Evolutionary conservation across 2,888 invertebrate species (phyloP), one percentile per base, ranked within the genome.

Genomic region (Augochlorella aurata): DNA sequence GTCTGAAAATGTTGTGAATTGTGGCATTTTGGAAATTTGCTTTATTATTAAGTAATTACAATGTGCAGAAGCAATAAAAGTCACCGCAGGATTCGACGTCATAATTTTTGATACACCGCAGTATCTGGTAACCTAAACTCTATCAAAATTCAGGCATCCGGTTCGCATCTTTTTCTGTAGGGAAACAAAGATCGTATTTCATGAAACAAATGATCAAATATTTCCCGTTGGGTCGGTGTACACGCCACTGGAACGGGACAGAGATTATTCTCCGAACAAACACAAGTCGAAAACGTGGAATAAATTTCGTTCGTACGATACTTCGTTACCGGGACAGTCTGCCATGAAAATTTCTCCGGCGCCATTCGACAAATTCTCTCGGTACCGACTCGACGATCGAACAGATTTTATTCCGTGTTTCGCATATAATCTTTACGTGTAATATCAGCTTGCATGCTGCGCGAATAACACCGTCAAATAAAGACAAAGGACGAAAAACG

Each of bases 121-220:
- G 14, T 54, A 21, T 14, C 54, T n/a, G 21, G 5, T 54, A 54
- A 54, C 21, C 54, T 21, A 54, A 54, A 54, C 54, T 21, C 12
- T 21, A 21, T 54, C 21, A 54, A 24, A 54, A 14, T 21, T 12
- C 10, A 54, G 54, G 21, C 54, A 10, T 7, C 21, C 54, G 21
- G 38, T 38, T 38, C 38, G 5, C 21, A 54, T 54, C 54, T 54
- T 54, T 54, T 54, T 54, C 54, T 54, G 21, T 24, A 12, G 54
- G 21, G 54, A 76, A 76, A 76, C 67, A 50, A 24, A 24, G 54
- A 54, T 54, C 54, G 54, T 54, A 54, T 54, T 54, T 65, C 29
- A 65, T 16, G 24, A 65, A 65, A 65, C 44, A 65, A 65, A 65
- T 29, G 29, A 65, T 38, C 65, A 65, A 65, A 65, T 38, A 65